phyloP scores from a whole-genome alignment of 2,888 invertebrate genomes.

The Bugula neritina region DNA sequence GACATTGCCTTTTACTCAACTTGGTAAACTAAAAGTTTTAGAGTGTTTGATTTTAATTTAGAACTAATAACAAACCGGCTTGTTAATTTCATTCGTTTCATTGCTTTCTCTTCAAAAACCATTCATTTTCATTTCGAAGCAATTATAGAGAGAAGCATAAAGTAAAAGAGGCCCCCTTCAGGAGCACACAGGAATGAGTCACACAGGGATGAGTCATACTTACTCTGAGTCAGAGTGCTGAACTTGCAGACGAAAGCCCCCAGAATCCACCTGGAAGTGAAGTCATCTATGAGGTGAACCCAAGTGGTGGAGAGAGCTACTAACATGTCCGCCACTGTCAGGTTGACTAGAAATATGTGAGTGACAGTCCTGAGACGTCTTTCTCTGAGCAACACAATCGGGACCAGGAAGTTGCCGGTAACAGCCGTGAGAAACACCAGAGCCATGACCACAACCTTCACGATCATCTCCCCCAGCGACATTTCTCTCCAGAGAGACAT shows the following conservation, averaged over 20 bases:
- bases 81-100: too few relatives aligned
- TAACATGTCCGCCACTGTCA: constrained; percentile 21
- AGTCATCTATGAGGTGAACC: constrained; percentile 5
- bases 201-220: too few relatives aligned
- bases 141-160: too few relatives aligned
- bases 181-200: too few relatives aligned
- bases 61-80: too few relatives aligned
- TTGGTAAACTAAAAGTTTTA: too few relatives aligned
- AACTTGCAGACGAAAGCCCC: constrained; percentile 15
- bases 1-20: too few relatives aligned
- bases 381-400: background rate
- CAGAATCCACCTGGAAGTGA: background rate
- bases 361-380: constrained; percentile 2
- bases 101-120: too few relatives aligned
- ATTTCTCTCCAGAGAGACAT: constrained; percentile 5
- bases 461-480: background rate
- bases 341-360: constrained; percentile 15
- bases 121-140: too few relatives aligned
- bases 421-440: background rate
- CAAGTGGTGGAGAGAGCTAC: constrained; percentile 19
- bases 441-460: background rate
- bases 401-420: constrained; percentile 16
- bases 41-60: too few relatives aligned
- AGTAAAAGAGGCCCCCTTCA: too few relatives aligned
- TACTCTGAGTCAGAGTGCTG: background rate